Percentiles rank a stretch among this genome's conserved stretches.
phyloP scores from a whole-genome alignment of 2,113 vertebrate species.

The Ptyas mucosa region DNA sequence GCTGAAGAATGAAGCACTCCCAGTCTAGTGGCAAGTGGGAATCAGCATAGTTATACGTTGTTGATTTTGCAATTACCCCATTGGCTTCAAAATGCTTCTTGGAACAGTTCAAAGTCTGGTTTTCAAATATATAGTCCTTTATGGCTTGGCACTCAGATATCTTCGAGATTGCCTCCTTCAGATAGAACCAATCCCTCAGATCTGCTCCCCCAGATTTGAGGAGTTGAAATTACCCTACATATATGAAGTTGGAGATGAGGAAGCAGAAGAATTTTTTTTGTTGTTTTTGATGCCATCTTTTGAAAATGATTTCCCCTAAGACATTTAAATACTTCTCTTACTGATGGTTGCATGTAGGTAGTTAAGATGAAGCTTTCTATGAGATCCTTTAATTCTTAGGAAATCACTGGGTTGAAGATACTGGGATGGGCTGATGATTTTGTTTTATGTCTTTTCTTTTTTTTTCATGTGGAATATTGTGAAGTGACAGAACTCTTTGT shows the following conservation, averaged over 20 bases:
- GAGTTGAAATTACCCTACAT: not conserved
- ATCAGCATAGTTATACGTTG: not conserved
- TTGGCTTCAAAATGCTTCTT: not conserved
- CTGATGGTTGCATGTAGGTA: not conserved
- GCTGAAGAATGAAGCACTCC: not conserved
- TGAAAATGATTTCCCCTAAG: not conserved
- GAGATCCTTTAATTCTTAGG: not conserved
- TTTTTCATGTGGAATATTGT: not conserved
- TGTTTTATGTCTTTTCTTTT: not conserved
- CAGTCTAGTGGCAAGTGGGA: not conserved
- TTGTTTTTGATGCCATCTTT: not conserved
- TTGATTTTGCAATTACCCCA: not conserved
- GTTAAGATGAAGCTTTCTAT: not conserved
- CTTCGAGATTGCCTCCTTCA: not conserved
- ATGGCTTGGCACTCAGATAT: not conserved
- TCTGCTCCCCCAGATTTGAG: not conserved
- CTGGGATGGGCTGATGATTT: not conserved
- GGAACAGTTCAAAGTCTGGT: not conserved
- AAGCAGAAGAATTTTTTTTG: not conserved
- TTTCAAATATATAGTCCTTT: not conserved
- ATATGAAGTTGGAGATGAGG: not conserved
- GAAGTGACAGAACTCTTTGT: not conserved
- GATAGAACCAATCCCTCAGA: not conserved
- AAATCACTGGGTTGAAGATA: not conserved
- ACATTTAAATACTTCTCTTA: not conserved